Conservation (phyloP, 2,797 vertebrate species). For the Mus spretus region DNA sequence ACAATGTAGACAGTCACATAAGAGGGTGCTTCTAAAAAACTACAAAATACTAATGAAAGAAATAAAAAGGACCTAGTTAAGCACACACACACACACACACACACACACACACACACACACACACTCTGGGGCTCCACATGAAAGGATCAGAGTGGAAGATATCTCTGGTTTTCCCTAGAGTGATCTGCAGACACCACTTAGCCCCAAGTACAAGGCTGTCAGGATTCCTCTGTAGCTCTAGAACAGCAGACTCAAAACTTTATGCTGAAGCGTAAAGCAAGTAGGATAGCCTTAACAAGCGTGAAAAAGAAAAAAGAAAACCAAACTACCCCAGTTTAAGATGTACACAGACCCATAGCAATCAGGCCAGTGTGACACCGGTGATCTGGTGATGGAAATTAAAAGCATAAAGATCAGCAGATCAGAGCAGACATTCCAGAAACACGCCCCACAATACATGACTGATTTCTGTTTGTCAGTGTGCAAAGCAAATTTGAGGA, state of each 20-base stretch:
- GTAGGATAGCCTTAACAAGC: neutral
- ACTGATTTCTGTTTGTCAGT: neutral
- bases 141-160: neutral
- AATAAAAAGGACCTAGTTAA: neutral
- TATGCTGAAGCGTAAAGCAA: neutral
- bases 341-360: neutral
- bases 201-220: neutral
- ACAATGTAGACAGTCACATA: neutral
- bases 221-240: neutral
- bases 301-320: constrained; percentile 7
- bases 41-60: constrained; percentile 24
- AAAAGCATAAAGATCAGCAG: neutral
- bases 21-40: neutral
- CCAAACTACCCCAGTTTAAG: neutral
- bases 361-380: neutral
- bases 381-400: neutral
- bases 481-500: neutral
- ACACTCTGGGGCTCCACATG: too few relatives aligned
- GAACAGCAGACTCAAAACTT: constrained; percentile 21
- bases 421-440: neutral
- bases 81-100: too few relatives aligned
- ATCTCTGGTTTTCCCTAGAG: neutral
- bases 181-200: neutral
- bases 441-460: neutral
- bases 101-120: too few relatives aligned